Evolutionary conservation across 37 sponge, comb jelly and placozoan genomes (phyloP).

Genomic region (Crambe crambe): DNA sequence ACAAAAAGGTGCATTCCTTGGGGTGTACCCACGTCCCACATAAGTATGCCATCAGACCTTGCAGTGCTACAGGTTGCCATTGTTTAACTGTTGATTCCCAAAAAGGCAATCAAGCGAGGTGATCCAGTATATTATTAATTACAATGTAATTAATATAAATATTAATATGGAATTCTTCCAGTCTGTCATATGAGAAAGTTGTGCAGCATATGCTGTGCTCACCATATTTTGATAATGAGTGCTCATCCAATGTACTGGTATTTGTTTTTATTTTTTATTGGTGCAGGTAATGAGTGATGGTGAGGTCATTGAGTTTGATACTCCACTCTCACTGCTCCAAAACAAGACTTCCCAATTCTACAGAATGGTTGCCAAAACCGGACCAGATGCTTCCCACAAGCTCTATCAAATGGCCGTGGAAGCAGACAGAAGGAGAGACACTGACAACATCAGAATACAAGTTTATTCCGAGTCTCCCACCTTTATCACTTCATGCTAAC

Average conservation of each 20-base stretch:
- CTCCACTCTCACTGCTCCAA: conserved; percentile 14
- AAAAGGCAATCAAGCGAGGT: too few relatives aligned
- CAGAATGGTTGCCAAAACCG: conserved; percentile 43
- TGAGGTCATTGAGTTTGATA: conserved; percentile 53
- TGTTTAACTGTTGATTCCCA: too few relatives aligned
- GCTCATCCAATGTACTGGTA: neutral
- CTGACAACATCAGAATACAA: too few relatives aligned
- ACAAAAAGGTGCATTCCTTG: neutral
- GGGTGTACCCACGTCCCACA: too few relatives aligned
- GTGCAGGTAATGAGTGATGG: conserved; percentile 19
- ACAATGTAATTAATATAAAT: neutral
- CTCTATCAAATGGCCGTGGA: conserved; percentile 48
- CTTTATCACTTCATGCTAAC: too few relatives aligned
- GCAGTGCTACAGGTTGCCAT: too few relatives aligned
- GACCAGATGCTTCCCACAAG: conserved; percentile 27
- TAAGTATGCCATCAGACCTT: too few relatives aligned
- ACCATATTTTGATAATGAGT: neutral
- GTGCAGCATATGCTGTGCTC: neutral
- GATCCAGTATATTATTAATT: neutral
- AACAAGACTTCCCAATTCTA: conserved; percentile 22
- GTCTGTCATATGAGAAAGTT: neutral
- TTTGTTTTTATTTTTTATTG: neutral
- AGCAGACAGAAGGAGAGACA: conserved; percentile 15
- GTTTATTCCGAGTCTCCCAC: too few relatives aligned
- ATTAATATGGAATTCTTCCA: neutral